Base-by-base conservation (phyloP, 2,888 invertebrate genomes). In the Boloria euphrosyne region DNA sequence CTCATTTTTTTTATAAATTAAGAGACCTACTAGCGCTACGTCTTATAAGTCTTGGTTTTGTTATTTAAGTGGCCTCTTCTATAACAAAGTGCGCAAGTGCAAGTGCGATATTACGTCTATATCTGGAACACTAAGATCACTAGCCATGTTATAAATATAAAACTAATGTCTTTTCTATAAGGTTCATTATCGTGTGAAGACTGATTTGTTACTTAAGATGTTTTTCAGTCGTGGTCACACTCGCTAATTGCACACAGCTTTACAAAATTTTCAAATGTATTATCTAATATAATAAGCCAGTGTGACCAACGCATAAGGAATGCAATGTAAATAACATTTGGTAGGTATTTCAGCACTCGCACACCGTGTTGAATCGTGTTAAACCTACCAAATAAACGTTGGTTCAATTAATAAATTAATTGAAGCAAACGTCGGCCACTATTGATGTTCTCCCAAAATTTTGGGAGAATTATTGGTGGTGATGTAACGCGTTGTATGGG, bases 301-400 rank as follows among this genome's bases (percentile, higher is more conserved):
- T 84, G 85, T 85, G 86, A 82, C 82, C 85, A 84, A 70, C 31
- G 31, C 68, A 75, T 72, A 73, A 74, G 83, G 89, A 89, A 88
- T 90, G 90, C 90, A 80, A 85, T 90, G 90, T 90, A 90, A 86
- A 90, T 91, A 91, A 90, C 85, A 80, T 88, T 85, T 86, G 89
- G 88, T 88, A 87, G 89, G 87, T 79, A 74, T 79, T 83, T 65
- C 86, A 79, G 81, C 87, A 84, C 84, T 78, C 80, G 81, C 79
- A 78, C 75, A 75, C 74, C 70, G 85, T 88, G 86, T 84, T 87
- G 85, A 78, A 77, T 77, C 76, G 75, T 74, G 83, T 80, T 78
- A 72, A 75, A 82, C 86, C 87, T 88, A 86, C 89, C 88, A 85
- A 86, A 84, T 84, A 38, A 64, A 70, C 68, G 65, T 66, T 63